Conservation (phyloP, 2,113 vertebrate genomes). For the Archilochus colubris region DNA sequence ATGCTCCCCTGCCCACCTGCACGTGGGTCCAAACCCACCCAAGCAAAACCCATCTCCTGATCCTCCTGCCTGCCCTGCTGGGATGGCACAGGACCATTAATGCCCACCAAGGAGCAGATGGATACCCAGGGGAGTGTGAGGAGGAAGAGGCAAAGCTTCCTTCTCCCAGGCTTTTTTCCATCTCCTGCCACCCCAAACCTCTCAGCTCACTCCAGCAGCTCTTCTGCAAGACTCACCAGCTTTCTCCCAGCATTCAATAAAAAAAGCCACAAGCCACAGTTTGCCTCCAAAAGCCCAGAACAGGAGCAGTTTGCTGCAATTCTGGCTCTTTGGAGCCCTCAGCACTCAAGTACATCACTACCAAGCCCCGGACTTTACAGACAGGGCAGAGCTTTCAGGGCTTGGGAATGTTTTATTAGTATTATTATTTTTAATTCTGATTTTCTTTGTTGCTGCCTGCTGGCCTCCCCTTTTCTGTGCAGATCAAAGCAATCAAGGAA, state of each 20-base stretch:
- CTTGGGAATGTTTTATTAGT: not conserved
- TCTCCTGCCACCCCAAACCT: not conserved
- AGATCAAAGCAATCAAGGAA: slow-evolving; percentile 52
- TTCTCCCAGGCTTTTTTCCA: not conserved
- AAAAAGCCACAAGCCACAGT: not conserved
- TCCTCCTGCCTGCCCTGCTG: accelerated
- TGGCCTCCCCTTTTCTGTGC: not conserved
- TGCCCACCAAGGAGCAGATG: accelerated
- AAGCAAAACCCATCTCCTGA: not conserved
- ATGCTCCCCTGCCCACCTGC: not conserved
- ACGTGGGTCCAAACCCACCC: not conserved
- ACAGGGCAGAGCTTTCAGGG: not conserved
- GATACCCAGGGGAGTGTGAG: accelerated
- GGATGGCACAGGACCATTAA: accelerated
- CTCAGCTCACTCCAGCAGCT: not conserved
- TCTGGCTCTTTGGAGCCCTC: not conserved
- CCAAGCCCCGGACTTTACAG: not conserved
- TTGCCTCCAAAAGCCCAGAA: not conserved
- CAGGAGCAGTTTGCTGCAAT: not conserved
- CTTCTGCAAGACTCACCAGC: not conserved
- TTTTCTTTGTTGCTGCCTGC: slow-evolving; percentile 7
- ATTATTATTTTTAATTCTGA: not conserved
- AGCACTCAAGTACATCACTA: not conserved
- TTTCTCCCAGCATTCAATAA: not conserved
- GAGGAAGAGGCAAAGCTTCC: not conserved